Percentiles rank a stretch among this genome's conserved stretches.
These are phyloP conservation scores for Diadophis punctatus DNA, from an alignment of 2,113 vertebrate species.

Conservation along the genomic window DNA sequence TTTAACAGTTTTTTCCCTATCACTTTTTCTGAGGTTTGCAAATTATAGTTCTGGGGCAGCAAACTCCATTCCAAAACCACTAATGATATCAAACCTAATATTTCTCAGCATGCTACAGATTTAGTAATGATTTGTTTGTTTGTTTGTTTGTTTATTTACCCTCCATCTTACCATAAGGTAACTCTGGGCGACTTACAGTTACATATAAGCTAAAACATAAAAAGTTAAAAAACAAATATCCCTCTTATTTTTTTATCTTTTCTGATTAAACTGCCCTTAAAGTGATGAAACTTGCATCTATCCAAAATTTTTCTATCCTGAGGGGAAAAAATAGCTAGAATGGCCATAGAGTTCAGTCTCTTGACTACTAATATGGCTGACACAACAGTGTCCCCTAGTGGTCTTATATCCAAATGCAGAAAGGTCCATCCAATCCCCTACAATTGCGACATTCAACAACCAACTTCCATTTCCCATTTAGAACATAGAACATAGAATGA, in stretches of 20 bases:
- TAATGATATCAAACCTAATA: background rate
- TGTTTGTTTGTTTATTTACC: too few relatives aligned
- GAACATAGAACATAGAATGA: too few relatives aligned
- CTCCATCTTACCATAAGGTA: too few relatives aligned
- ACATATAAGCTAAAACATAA: too few relatives aligned
- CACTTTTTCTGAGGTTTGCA: background rate
- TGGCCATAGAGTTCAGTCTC: background rate
- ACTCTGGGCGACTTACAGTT: too few relatives aligned
- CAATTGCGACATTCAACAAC: background rate
- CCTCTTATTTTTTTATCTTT: background rate
- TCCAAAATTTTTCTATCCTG: background rate
- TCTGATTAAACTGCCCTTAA: background rate
- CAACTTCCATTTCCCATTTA: too few relatives aligned
- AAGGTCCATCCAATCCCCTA: background rate
- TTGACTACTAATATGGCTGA: background rate
- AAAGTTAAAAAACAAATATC: too few relatives aligned
- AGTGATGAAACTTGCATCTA: background rate
- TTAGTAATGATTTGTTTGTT: background rate
- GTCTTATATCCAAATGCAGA: background rate
- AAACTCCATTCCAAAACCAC: background rate
- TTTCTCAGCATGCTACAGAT: background rate
- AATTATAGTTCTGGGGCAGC: background rate
- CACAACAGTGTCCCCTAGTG: slow-evolving; percentile 15
- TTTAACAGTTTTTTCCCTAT: background rate
- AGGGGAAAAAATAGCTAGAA: background rate